A percentile compares a stretch with the other conserved stretches of the same genome.
These are phyloP conservation scores for Amblyraja radiata DNA, from an alignment of 2,797 vertebrate species.

Conservation along the genomic window DNA sequence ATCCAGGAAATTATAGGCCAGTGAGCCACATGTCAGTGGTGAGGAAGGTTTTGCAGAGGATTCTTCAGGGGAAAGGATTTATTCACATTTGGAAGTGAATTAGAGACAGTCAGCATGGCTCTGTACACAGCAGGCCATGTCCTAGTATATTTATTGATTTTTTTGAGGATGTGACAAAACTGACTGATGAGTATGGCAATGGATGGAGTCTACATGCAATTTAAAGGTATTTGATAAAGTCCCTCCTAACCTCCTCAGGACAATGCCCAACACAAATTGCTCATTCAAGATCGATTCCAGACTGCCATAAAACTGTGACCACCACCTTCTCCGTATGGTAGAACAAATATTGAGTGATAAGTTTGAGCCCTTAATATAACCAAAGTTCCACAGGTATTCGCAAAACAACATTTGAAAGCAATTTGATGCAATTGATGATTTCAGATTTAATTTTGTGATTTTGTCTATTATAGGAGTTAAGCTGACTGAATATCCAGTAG, in stretches of 20 bases:
- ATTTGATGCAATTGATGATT: neutral
- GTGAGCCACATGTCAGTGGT: no score
- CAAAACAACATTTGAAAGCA: neutral
- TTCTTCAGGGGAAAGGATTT: no score
- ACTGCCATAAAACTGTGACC: neutral
- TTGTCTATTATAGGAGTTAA: neutral
- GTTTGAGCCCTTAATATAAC: neutral
- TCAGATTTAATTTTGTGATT: neutral
- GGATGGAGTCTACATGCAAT: no score
- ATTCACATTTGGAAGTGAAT: no score
- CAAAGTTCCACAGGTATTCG: neutral
- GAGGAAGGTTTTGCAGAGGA: no score
- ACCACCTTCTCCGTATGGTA: neutral
- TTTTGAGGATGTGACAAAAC: no score
- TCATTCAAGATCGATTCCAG: neutral
- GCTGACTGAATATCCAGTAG: neutral
- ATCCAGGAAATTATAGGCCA: no score
- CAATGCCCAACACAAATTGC: neutral
- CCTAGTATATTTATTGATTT: no score
- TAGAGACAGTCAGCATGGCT: no score
- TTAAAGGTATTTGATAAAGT: no score
- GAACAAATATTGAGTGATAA: neutral
- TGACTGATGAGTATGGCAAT: no score
- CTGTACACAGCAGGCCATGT: no score
- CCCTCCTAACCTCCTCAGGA: neutral